Evolutionary conservation across 2,888 invertebrate genomes (phyloP).

Genomic region (Eupithecia pulchellata): DNA sequence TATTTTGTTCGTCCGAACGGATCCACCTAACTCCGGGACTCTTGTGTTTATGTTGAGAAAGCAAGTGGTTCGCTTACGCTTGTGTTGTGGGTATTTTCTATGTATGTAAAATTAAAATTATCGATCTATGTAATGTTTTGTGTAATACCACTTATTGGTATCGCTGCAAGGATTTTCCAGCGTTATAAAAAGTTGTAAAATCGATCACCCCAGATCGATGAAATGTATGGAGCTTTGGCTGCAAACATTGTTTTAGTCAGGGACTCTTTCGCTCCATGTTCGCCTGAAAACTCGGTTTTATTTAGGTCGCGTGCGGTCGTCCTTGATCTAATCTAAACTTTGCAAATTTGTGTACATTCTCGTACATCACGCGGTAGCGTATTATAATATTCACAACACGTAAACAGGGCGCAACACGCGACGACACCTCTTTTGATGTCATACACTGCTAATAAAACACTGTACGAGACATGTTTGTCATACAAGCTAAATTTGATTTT

Average conservation of each 20-base stretch:
- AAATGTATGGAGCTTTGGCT: neutral
- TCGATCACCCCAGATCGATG: no score
- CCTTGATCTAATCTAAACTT: conserved; percentile 81
- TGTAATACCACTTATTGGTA: no score
- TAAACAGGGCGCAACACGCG: conserved; percentile 67
- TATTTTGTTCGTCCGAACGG: no score
- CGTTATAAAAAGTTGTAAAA: no score
- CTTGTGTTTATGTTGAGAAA: neutral
- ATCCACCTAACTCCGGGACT: no score
- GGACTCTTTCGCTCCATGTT: conserved; percentile 5
- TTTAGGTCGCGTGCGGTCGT: conserved; percentile 66
- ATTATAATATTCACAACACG: conserved; percentile 76
- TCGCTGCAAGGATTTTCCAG: no score
- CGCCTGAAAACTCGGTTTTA: conserved; percentile 48
- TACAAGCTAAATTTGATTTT: conserved; percentile 74
- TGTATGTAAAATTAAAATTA: no score
- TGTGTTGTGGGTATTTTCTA: no score
- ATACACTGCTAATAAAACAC: conserved; percentile 72
- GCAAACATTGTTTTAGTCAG: neutral
- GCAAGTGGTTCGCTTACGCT: neutral
- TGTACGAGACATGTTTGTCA: conserved; percentile 70
- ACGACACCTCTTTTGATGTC: conserved; percentile 77
- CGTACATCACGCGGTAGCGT: conserved; percentile 62
- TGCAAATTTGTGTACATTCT: conserved; percentile 77
- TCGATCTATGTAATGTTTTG: no score